Conservation (phyloP, 2,888 invertebrate genomes). For the Nephrotoma flavescens region DNA sequence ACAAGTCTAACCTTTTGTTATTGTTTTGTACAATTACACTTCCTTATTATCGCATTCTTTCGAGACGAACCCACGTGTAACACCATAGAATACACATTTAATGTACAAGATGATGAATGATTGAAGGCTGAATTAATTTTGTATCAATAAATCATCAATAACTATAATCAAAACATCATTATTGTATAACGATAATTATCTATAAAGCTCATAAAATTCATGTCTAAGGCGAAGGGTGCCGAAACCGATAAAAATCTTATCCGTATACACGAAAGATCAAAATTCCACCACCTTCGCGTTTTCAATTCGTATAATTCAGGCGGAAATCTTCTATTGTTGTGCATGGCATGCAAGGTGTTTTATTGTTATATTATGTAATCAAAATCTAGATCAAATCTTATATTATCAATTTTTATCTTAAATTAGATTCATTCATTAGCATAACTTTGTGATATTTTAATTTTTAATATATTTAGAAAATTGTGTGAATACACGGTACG, state of each 20-base stretch:
- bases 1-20: background rate
- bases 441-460: background rate
- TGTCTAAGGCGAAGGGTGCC: too few relatives aligned
- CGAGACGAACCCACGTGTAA: background rate
- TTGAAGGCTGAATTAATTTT: background rate
- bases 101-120: background rate
- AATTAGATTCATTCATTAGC: background rate
- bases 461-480: background rate
- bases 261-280: background rate
- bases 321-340: background rate
- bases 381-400: background rate
- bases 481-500: background rate
- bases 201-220: background rate
- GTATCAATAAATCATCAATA: background rate
- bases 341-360: background rate
- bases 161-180: background rate
- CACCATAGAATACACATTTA: background rate
- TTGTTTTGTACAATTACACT: background rate
- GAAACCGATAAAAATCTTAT: background rate
- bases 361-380: background rate
- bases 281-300: background rate
- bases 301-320: background rate
- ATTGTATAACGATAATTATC: background rate
- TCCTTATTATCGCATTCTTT: background rate
- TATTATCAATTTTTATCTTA: background rate